phyloP scores from a whole-genome alignment of 2,888 invertebrate genomes.

The Coenonympha glycerion region DNA sequence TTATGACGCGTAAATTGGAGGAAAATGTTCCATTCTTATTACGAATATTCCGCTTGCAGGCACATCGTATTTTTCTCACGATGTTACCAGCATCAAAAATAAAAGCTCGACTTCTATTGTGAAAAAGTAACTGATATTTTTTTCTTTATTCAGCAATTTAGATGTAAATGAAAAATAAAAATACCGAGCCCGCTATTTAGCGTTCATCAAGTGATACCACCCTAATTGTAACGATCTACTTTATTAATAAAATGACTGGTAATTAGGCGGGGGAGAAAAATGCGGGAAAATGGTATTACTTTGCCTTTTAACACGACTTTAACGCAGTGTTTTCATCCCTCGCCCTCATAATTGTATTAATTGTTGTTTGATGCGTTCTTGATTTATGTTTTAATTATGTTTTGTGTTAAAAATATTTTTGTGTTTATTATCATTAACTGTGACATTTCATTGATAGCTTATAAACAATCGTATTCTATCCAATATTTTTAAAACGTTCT shows the following conservation, averaged over 20 bases:
- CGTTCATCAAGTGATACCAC: conserved; percentile 41
- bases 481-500: no score
- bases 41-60: neutral
- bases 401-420: neutral
- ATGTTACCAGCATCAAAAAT: neutral
- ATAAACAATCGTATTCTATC: no score
- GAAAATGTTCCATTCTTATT: conserved; percentile 26
- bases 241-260: conserved; percentile 70
- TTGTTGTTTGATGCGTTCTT: conserved; percentile 57
- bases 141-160: conserved; percentile 14
- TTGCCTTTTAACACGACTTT: conserved; percentile 59
- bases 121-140: conserved; percentile 23
- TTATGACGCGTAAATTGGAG: conserved; percentile 57
- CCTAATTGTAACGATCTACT: conserved; percentile 64
- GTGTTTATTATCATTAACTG: no score
- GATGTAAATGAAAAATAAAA: conserved; percentile 27
- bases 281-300: conserved; percentile 67
- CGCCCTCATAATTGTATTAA: conserved; percentile 66
- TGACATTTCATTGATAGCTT: no score
- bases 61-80: neutral
- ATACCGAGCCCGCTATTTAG: conserved; percentile 33
- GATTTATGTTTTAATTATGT: conserved; percentile 35
- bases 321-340: conserved; percentile 62
- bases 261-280: conserved; percentile 72
- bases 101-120: neutral